Evolutionary conservation across 2,113 vertebrate species (phyloP), one percentile per base, ranked within the genome.

Genomic region (Corvus cornix): DNA sequence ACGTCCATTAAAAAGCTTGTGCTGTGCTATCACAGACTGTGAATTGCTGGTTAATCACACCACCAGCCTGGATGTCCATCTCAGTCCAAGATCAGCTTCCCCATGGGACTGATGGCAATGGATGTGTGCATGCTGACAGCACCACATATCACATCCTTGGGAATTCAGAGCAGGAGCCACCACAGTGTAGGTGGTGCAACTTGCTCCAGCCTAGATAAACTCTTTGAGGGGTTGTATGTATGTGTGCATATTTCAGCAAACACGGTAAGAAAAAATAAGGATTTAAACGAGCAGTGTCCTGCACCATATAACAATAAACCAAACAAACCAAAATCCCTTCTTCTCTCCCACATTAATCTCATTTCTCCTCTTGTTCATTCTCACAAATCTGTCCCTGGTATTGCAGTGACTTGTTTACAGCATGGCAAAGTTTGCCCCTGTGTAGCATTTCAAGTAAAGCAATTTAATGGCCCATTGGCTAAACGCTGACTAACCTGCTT

Each of bases 81-180:
- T 66, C 72, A 96, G 98, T 97, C 98, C 11, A 84, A 96, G 73
- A 96, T 98, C 72, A 97, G 97, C 90, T 78, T 39, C 76, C 97
- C 60, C 96, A 82, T 6, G 92, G 84, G 19, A 98, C 97, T 6
- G 97, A 98, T 87, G 92, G 87, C 7, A 24, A 95, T 3, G 97
- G 98, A 28, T 98, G 96, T 33, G 46, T 97, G 51, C 90, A 70
- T 33, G 69, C 97, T 39, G 92, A 97, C 41, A 70, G 97, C 91
- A 97, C 97, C 62, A 72, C 91, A 62, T 92, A 95, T 10, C 97
- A 97, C 6, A 49, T 85, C 44, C 89, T 98, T 35, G 44, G 28
- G 62, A 93, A 87, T 56, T 82, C 93, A 12, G 91, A 97, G 67
- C n/a, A 41, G 52, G 97, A 95, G 46, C 90, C 95, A 63, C 96